phyloP scores from a whole-genome alignment of 2,888 invertebrate species.

The Zygogramma bicolorata region DNA sequence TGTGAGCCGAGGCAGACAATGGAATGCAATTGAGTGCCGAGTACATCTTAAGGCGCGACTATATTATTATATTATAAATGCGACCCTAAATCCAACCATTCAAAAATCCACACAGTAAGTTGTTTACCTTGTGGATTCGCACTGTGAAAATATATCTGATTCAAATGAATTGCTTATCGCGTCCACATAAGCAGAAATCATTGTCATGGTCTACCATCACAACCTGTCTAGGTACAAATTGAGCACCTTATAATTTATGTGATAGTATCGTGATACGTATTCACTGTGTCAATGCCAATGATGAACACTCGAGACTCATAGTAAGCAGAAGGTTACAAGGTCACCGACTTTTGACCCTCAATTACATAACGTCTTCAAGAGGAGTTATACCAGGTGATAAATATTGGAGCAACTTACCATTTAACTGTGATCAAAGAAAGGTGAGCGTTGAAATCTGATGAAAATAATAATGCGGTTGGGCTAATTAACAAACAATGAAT shows the following conservation, averaged over 20 bases:
- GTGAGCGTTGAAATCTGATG: background rate
- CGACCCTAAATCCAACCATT: too few species aligned
- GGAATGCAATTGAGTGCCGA: too few species aligned
- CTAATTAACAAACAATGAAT: background rate
- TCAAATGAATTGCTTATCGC: too few species aligned
- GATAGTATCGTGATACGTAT: background rate
- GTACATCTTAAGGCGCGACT: too few species aligned
- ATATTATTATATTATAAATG: too few species aligned
- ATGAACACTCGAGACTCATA: constrained; percentile 13
- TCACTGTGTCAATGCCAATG: constrained; percentile 12
- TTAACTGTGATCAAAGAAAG: background rate
- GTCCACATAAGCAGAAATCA: too few species aligned
- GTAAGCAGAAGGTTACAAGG: constrained; percentile 18
- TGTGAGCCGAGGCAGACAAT: too few species aligned
- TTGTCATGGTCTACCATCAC: background rate
- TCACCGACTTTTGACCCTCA: constrained; percentile 27
- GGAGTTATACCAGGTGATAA: constrained; percentile 10
- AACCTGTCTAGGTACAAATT: constrained; percentile 10
- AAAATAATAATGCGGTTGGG: background rate
- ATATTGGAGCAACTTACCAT: background rate
- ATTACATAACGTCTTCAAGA: constrained; percentile 7
- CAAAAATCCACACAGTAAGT: too few species aligned
- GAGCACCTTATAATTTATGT: background rate
- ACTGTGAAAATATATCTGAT: too few species aligned
- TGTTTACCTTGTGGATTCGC: too few species aligned